phyloP scores from a whole-genome alignment of 2,113 vertebrate species.

The Lathamus discolor region DNA sequence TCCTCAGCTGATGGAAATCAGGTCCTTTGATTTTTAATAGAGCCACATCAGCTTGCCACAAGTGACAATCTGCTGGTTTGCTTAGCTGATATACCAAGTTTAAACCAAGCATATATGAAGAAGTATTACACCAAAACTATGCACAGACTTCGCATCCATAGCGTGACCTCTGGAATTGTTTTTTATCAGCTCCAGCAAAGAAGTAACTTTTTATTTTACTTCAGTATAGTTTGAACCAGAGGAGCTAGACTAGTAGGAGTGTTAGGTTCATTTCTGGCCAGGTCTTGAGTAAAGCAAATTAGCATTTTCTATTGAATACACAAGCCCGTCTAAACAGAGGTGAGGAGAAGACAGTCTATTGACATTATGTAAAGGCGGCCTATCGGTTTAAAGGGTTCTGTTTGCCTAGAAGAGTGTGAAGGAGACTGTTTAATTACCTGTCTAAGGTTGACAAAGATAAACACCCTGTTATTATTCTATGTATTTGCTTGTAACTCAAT shows the following conservation, averaged over 20 bases:
- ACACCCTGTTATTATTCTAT: constrained; percentile 65
- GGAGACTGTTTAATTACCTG: constrained; percentile 71
- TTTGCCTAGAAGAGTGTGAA: constrained; percentile 68
- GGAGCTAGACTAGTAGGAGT: neutral
- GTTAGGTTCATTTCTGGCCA: neutral
- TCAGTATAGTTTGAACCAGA: neutral
- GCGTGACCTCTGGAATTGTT: neutral
- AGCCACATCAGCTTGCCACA: neutral
- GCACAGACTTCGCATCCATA: neutral
- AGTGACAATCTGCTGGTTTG: neutral
- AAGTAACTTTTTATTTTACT: neutral
- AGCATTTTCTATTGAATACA: constrained; percentile 51
- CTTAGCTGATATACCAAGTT: neutral
- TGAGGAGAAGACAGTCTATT: constrained; percentile 22
- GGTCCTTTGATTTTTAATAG: neutral
- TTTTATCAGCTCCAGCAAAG: neutral
- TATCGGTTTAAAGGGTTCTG: constrained; percentile 58
- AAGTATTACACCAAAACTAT: neutral
- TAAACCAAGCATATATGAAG: neutral
- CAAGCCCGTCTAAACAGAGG: constrained; percentile 35
- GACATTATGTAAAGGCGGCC: constrained; percentile 49
- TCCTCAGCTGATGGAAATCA: neutral
- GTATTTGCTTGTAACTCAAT: constrained; percentile 70
- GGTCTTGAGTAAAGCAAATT: neutral
- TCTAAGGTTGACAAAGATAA: constrained; percentile 65